Conservation (phyloP, 1,140 invertebrate genomes). For the Drosophila oshimai region DNA sequence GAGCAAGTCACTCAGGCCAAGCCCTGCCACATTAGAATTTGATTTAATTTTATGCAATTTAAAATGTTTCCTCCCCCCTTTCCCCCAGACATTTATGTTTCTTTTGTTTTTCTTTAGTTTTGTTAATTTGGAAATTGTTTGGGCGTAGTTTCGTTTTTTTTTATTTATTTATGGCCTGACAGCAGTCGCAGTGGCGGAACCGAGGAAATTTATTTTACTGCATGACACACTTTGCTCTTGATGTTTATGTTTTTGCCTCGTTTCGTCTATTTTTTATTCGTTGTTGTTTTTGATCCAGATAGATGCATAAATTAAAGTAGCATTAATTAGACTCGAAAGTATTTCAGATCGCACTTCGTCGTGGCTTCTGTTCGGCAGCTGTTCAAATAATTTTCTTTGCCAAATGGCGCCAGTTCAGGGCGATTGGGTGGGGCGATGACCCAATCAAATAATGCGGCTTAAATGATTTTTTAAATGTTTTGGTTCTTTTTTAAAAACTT, state of each 20-base stretch:
- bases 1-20: constrained; percentile 41
- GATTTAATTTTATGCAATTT: constrained; percentile 80
- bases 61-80: constrained; percentile 37
- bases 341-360: constrained; percentile 17
- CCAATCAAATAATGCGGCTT: neutral
- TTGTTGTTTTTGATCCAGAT: constrained; percentile 24
- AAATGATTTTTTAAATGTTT: constrained; percentile 1
- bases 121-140: constrained; percentile 72
- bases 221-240: constrained; percentile 65
- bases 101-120: constrained; percentile 47
- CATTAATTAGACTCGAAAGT: constrained; percentile 49
- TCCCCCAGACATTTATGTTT: constrained; percentile 25
- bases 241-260: constrained; percentile 34
- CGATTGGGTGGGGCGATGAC: constrained; percentile 16
- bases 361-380: constrained; percentile 38
- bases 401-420: constrained; percentile 27
- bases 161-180: constrained; percentile 68
- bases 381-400: constrained; percentile 52
- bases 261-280: neutral
- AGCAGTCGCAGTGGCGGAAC: constrained; percentile 52
- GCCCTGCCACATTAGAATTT: constrained; percentile 75
- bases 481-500: neutral
- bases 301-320: constrained; percentile 66
- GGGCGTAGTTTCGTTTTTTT: constrained; percentile 47
- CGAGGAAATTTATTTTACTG: constrained; percentile 63